Evolutionary conservation across 1,140 invertebrate genomes (phyloP).

Genomic region (Drosophila triauraria): DNA sequence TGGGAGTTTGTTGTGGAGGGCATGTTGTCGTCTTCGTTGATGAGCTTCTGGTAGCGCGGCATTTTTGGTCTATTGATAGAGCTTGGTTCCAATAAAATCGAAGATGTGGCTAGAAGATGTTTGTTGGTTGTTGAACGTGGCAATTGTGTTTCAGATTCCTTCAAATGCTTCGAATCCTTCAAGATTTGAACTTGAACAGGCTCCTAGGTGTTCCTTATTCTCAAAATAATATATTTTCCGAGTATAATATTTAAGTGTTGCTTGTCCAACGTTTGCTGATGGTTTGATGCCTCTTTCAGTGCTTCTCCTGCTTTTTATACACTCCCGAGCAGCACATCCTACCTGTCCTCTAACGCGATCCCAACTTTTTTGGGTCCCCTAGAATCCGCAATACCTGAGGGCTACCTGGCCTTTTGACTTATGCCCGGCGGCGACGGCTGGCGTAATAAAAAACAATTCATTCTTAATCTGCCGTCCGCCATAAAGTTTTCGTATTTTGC

Average conservation of each 20-base stretch:
- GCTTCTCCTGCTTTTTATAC: constrained; percentile 46
- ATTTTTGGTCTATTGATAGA: constrained; percentile 17
- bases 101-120: neutral
- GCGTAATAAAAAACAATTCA: constrained; percentile 78
- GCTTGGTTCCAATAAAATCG: neutral
- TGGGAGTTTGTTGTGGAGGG: neutral
- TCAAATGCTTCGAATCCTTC: neutral
- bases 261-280: constrained; percentile 30
- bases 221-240: neutral
- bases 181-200: constrained; percentile 4
- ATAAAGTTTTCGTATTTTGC: constrained; percentile 73
- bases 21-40: constrained; percentile 35
- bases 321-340: neutral
- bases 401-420: constrained; percentile 62
- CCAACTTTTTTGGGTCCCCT: constrained; percentile 41
- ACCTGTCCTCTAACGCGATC: neutral
- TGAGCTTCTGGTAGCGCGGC: constrained; percentile 57
- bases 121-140: too few relatives aligned
- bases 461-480: constrained; percentile 69
- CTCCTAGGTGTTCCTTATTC: neutral
- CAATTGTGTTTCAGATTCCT: neutral
- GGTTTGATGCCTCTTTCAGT: constrained; percentile 51
- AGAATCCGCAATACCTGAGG: constrained; percentile 19
- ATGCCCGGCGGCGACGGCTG: constrained; percentile 10
- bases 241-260: constrained; percentile 44